Conservation (phyloP, 2,888 invertebrate genomes). For the Leptopterna dolabrata region DNA sequence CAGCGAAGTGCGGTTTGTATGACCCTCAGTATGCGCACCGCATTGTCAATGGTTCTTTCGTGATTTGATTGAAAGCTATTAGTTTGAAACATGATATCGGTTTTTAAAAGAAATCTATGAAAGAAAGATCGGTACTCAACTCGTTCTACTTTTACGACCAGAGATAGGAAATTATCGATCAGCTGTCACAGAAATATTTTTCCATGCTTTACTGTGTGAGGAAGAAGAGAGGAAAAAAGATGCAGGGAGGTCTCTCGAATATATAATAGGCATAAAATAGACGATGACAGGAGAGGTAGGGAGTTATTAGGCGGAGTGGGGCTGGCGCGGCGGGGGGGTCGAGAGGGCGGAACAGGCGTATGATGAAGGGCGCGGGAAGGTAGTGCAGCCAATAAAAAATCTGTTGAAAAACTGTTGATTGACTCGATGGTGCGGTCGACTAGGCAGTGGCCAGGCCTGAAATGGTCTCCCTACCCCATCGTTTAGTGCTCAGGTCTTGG, state of each 20-base stretch:
- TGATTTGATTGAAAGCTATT: no score
- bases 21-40: no score
- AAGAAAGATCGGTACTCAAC: neutral
- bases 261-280: constrained; percentile 43
- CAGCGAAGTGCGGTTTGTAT: no score
- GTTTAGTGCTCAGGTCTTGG: no score
- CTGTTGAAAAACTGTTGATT: constrained; percentile 44
- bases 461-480: neutral
- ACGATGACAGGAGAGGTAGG: constrained; percentile 29
- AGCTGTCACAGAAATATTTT: neutral
- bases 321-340: neutral
- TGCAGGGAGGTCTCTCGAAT: constrained; percentile 29
- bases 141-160: neutral
- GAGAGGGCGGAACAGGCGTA: neutral
- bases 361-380: constrained; percentile 18
- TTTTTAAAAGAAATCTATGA: neutral
- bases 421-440: constrained; percentile 33
- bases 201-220: neutral
- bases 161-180: neutral
- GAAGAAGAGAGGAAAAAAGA: neutral
- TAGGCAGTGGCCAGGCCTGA: neutral
- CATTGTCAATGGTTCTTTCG: no score
- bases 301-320: constrained; percentile 23
- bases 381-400: constrained; percentile 22
- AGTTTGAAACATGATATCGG: neutral